A percentile compares a stretch with the other conserved stretches of the same genome.
Conservation (phyloP, 2,888 invertebrate genomes). For the Apodemia duryi region DNA sequence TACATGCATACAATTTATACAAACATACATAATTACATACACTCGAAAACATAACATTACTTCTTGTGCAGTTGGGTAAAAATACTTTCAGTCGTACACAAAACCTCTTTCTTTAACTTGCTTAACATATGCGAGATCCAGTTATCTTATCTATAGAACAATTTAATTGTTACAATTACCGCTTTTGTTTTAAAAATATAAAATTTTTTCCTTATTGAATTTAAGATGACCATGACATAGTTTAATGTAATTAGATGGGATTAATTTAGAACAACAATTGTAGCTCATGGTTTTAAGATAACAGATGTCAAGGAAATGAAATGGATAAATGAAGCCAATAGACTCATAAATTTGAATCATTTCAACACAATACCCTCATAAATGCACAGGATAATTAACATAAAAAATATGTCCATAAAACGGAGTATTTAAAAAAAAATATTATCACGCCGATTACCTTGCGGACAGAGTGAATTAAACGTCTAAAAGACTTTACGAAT, state of each 20-base stretch:
- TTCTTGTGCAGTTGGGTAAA: too few relatives aligned
- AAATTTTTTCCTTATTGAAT: background rate
- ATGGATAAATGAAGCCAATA: background rate
- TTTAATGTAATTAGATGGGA: background rate
- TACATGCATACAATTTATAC: too few relatives aligned
- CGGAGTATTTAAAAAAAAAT: too few relatives aligned
- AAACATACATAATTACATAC: too few relatives aligned
- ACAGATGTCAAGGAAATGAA: background rate
- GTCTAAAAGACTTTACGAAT: too few relatives aligned
- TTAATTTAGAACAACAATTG: background rate
- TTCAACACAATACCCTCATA: background rate
- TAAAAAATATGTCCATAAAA: too few relatives aligned
- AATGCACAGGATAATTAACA: background rate
- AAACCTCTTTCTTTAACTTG: background rate
- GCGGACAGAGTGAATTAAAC: too few relatives aligned
- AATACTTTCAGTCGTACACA: too few relatives aligned
- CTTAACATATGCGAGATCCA: background rate
- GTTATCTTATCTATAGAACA: background rate
- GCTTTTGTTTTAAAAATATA: background rate
- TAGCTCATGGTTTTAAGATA: background rate
- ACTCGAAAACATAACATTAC: too few relatives aligned
- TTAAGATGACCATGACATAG: background rate
- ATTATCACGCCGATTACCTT: too few relatives aligned
- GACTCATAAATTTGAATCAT: background rate
- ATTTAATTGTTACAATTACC: background rate